Evolutionary conservation across 2,888 invertebrate genomes (phyloP), one percentile per base, ranked within the genome.

Genomic region (Drosophila suboccidentalis): DNA sequence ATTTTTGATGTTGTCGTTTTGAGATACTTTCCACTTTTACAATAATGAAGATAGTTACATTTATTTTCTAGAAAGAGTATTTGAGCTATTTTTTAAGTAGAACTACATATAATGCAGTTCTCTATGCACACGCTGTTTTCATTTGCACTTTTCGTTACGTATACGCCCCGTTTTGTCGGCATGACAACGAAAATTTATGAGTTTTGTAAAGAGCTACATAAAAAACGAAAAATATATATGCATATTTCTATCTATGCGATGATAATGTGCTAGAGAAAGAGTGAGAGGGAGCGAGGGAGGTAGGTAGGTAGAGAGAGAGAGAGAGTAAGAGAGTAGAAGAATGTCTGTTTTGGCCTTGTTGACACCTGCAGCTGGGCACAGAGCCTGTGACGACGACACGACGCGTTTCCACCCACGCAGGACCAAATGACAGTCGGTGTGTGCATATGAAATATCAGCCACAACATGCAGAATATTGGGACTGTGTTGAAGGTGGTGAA

Each of bases 151-250:
- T 54, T 59, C 54, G 73, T 87, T 82, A 57, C 73, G 67, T 36
- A 84, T 81, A 84, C 84, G 82, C 63, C 63, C 4, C 36, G 80
- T 57, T 55, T 61, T 57, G 69, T 60, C 22, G 39, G 51, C 67
- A 60, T 15, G 50, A 11, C 83, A 62, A 64, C 67, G 39, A n/a
- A 60, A 69, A 84, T 82, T 78, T 75, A 78, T 81, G 80, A 63
- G 17, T 55, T 66, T 73, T 82, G 71, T 64, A 55, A 47, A 47
- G 19, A 51, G 58, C 46, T 59, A 36, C 41, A 66, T 19, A 47
- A 72, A 46, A 72, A 36, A 26, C 41, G 11, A 46, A 50, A 54
- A 46, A 41, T 55, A 32, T 39, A 29, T 57, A 32, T 36, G 34
- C 8, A 39, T 19, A 58, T 34, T 22, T 67, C 19, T 9, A 32